Percentiles rank a stretch among this genome's conserved stretches.
phyloP scores from a whole-genome alignment of 2,797 vertebrate species.

The Pseudocheirus occidentalis region DNA sequence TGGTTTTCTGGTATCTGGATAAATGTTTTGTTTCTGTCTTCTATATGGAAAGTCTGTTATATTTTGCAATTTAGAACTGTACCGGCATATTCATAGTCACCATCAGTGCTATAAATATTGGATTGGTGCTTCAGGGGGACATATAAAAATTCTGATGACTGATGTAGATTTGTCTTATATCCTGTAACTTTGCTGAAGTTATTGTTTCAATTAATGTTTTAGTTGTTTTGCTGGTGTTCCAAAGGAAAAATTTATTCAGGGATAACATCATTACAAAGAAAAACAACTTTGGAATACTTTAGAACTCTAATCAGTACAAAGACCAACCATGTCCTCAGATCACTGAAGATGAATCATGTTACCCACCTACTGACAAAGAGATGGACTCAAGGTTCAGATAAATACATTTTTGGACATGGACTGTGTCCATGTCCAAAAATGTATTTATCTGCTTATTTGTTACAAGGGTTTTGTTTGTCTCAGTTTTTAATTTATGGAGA shows the following conservation, averaged over 20 bases:
- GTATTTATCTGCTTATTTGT: not conserved
- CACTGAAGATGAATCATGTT: not conserved
- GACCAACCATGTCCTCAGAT: not conserved
- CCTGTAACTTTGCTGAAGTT: not conserved
- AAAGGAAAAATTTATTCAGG: not conserved
- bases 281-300: not conserved
- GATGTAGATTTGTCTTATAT: not conserved
- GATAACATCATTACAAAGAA: not conserved
- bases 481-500: not conserved
- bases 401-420: not conserved
- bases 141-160: not conserved
- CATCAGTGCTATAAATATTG: no score
- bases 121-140: no score
- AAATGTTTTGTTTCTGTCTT: no score
- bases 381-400: not conserved
- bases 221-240: not conserved
- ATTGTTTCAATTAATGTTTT: not conserved
- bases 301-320: not conserved
- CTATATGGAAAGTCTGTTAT: no score
- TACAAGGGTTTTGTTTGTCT: not conserved
- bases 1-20: no score
- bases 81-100: no score
- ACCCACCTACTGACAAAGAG: not conserved
- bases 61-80: no score
- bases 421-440: no score